Base-by-base conservation (phyloP, 1,140 invertebrate species). In the Mamestra configurata region DNA sequence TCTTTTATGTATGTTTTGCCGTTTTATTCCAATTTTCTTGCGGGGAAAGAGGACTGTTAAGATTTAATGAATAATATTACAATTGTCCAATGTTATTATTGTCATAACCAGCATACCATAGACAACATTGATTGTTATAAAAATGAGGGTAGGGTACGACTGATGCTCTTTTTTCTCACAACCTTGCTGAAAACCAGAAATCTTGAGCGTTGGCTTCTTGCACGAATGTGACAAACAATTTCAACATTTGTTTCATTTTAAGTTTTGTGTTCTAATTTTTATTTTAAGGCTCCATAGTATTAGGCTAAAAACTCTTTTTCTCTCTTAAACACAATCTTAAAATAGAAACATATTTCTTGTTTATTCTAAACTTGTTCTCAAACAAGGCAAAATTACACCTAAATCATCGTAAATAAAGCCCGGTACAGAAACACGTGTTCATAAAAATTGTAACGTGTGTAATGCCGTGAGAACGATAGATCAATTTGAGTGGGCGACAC, bases 381-480 rank as follows among this genome's bases (percentile, higher is more conserved):
- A 53, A 22, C 51, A 53, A 20, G 20, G 49, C 49, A 53, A 22
- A 22, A 53, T 22, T 20, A 10, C 6, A 53, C 20, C 8, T 20
- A 53, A 22, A 22, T 20, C 18, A 20, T 8, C 18, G 53, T 4
- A 11, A 55, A 24, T n/a, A 55, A 55, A 55, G 7, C 13, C 4
- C 13, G 0, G 20, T 55, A 24, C n/a, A 55, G 22, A 13, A 55
- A 24, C 53, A 55, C 64, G 40, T 24, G 20, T 46, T 15, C 64
- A 68, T 46, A 68, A 46, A 27, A 46, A 68, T 68, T 13, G 20
- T 46, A 68, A 46, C 64, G 64, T 46, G n/a, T 40, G 37, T 31
- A 68, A 49, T 46, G 64, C 40, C 43, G 11, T 46, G 64, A 68
- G 40, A 49, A 49, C 57, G 57, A 35, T 61, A 40, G 64, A 68